Base-by-base conservation (phyloP, 2,888 invertebrate species). In the Campopleginae sp. region DNA sequence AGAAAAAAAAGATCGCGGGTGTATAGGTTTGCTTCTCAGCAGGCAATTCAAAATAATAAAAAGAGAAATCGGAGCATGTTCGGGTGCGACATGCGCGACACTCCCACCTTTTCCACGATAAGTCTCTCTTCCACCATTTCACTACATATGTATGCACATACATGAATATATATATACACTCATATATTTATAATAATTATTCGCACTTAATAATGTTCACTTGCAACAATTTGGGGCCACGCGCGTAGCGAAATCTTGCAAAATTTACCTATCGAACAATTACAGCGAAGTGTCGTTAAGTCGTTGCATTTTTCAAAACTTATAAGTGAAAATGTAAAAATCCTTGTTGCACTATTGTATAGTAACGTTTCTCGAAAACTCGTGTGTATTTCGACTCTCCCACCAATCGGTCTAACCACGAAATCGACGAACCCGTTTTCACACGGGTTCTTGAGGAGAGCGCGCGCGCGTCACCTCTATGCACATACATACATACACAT, bases 21-120 rank as follows among this genome's bases (percentile, higher is more conserved):
- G 85, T 85, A 65, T 27, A 58, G 58, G 63, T 46, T 63, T 63
- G 46, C 6, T 58, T 44, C 61, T 75, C 63, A 19, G 75, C 31
- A 63, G 61, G 42, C 61, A 54, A 44, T 38, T 23, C 33, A 63
- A 79, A 61, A 63, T 48, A 71, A 74, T 61, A 58, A 74, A 72
- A 70, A 61, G 71, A 79, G 75, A 78, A 82, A 71, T 82, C 83
- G 68, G 78, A 83, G 79, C 82, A 86, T 86, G 83, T 86, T 86
- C 86, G 80, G 80, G 82, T 77, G 80, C 87, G 87, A 87, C 82
- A 87, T 88, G 84, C 88, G 85, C 87, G 90, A 89, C 90, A 91
- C 90, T 90, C 89, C 89, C 89, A 89, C 88, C 86, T 88, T 87
- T 85, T 82, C 75, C 76, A 85, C 84, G 80, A 87, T 87, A 84